These are phyloP conservation scores for Chymomyza costata DNA, from an alignment of 1,140 invertebrate genomes.

Conservation along the genomic window DNA sequence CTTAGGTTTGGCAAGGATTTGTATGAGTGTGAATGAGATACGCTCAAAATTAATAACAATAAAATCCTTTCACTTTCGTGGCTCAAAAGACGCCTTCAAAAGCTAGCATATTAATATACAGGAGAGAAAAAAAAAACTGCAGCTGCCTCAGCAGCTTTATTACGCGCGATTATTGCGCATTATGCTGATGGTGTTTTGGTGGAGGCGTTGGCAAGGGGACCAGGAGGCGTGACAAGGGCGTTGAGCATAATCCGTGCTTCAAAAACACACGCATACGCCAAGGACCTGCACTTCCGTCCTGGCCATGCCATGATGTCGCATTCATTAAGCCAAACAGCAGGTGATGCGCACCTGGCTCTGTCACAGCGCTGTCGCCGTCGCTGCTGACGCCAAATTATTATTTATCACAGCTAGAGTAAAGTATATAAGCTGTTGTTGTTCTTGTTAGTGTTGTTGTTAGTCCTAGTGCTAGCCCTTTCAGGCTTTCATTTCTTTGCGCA, in stretches of 20 bases:
- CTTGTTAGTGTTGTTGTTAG: neutral
- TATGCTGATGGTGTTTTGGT: constrained; percentile 43
- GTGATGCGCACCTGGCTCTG: constrained; percentile 57
- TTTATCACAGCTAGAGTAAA: constrained; percentile 38
- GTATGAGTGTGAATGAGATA: neutral
- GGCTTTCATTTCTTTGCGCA: constrained; percentile 26
- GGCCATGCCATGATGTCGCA: constrained; percentile 43
- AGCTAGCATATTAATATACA: no score
- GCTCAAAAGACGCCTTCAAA: no score
- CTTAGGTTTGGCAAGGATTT: neutral
- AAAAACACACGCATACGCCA: neutral
- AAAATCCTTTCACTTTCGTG: constrained; percentile 55
- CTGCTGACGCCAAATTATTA: constrained; percentile 30
- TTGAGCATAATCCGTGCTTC: constrained; percentile 7
- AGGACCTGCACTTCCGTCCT: neutral
- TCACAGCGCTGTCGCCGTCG: neutral
- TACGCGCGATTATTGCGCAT: constrained; percentile 43
- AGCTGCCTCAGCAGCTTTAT: constrained; percentile 14
- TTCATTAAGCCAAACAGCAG: constrained; percentile 67
- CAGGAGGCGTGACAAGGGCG: constrained; percentile 37
- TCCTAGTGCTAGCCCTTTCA: constrained; percentile 7
- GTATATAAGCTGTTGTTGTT: neutral
- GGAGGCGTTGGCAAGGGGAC: constrained; percentile 4
- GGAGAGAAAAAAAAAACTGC: no score
- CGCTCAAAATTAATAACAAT: constrained; percentile 25